Evolutionary conservation across 1,140 invertebrate species (phyloP).

Genomic region (Protaetia brevitarsis): DNA sequence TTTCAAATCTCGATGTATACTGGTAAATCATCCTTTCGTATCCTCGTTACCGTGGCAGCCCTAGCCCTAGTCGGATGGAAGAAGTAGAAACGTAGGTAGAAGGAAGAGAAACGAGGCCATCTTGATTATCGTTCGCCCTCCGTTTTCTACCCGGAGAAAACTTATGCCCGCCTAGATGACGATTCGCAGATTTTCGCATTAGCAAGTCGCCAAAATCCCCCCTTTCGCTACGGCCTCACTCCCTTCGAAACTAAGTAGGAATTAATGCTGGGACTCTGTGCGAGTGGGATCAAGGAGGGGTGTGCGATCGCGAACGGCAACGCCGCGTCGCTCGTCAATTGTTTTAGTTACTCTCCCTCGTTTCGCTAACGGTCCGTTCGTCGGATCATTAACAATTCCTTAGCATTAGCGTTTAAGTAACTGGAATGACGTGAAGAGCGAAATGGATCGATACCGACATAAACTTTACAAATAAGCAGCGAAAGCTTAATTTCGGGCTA

Average conservation of each 20-base stretch:
- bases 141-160: not conserved
- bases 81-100: not conserved
- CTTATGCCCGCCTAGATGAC: conserved; percentile 18
- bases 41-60: not conserved
- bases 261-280: conserved; percentile 18
- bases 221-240: not conserved
- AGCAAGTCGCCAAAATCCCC: conserved; percentile 6
- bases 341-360: conserved; percentile 2
- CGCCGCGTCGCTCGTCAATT: not conserved
- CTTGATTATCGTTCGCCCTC: not conserved
- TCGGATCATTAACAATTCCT: conserved; percentile 14
- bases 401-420: conserved; percentile 12
- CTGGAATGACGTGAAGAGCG: not conserved
- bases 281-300: not conserved
- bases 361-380: conserved; percentile 6
- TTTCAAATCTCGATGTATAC: conserved; percentile 11
- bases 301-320: not conserved
- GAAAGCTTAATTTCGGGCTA: not conserved
- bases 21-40: conserved; percentile 12
- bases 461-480: not conserved
- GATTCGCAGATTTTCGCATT: conserved; percentile 23
- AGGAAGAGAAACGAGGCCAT: not conserved
- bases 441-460: not conserved
- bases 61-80: not conserved
- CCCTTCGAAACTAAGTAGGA: conserved; percentile 2